Percentiles rank a stretch among this genome's conserved stretches.
These are phyloP conservation scores for Sapajus apella DNA, from an alignment of 2,113 vertebrate species.

Conservation along the genomic window DNA sequence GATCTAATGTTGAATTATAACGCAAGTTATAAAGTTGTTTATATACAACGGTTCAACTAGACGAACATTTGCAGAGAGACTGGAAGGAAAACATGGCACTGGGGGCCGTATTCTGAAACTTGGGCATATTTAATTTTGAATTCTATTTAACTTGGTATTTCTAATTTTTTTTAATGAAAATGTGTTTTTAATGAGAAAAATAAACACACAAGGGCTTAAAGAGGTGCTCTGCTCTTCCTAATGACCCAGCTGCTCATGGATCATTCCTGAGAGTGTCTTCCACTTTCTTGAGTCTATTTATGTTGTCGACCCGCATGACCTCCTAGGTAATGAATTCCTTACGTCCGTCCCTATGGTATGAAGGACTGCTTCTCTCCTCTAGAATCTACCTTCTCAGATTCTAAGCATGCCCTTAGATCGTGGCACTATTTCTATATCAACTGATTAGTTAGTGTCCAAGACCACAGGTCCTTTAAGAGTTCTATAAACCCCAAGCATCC, in stretches of 20 bases:
- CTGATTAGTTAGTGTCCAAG: accelerated
- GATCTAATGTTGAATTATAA: not conserved
- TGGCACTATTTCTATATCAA: no score
- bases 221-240: not conserved
- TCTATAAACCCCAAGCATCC: not conserved
- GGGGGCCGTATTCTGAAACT: not conserved
- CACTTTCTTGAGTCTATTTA: not conserved
- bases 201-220: not conserved
- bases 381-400: not conserved
- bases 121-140: not conserved
- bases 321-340: not conserved
- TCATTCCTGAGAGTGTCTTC: not conserved
- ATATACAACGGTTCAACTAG: not conserved
- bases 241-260: not conserved
- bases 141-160: not conserved
- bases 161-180: not conserved
- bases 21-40: not conserved
- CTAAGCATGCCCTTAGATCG: no score
- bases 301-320: not conserved
- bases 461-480: not conserved
- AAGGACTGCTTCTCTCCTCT: not conserved
- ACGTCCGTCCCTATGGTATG: accelerated
- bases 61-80: not conserved
- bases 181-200: not conserved
- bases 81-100: not conserved